Evolutionary conservation across 1,140 invertebrate genomes (phyloP).

Genomic region (Gryon sp.): DNA sequence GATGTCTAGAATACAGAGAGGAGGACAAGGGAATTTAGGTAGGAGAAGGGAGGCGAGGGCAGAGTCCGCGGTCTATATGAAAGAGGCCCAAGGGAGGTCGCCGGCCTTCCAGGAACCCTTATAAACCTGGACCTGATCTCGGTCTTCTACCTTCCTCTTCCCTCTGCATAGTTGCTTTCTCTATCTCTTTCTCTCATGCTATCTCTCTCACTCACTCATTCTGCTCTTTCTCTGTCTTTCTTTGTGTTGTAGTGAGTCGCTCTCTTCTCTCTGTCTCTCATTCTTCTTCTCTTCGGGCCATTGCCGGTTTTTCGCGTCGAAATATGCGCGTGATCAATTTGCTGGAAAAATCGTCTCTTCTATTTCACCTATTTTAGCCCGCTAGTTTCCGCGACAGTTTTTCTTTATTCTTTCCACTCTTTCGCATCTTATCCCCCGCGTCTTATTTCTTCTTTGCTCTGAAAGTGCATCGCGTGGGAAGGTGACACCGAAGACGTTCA

Average conservation of each 20-base stretch:
- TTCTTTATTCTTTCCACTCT: conserved; percentile 8
- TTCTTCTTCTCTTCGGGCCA: conserved; percentile 34
- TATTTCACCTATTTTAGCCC: conserved; percentile 55
- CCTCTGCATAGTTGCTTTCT: conserved; percentile 51
- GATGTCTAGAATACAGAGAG: conserved; percentile 39
- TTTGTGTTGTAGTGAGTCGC: too few species aligned
- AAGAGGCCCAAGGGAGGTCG: conserved; percentile 76
- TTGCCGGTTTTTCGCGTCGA: conserved; percentile 25
- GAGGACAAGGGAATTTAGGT: conserved; percentile 12
- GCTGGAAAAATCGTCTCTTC: conserved; percentile 16
- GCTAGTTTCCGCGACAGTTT: conserved; percentile 56
- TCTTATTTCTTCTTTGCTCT: conserved; percentile 43
- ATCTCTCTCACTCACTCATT: conserved; percentile 25
- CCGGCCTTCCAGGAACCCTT: conserved; percentile 78
- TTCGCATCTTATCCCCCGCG: conserved; percentile 36
- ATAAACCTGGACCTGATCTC: conserved; percentile 76
- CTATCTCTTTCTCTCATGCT: conserved; percentile 54
- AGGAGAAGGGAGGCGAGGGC: conserved; percentile 48
- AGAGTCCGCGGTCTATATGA: conserved; percentile 75
- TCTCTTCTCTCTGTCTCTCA: conserved; percentile 21
- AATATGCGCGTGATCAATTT: conserved; percentile 57
- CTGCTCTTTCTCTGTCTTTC: conserved; percentile 10
- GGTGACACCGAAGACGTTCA: conserved; percentile 64
- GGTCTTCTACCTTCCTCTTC: conserved; percentile 42
- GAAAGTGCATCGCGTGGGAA: conserved; percentile 62